These are phyloP conservation scores for Iselma pallidipennis DNA, from an alignment of 2,888 invertebrate species.

Conservation along the genomic window DNA sequence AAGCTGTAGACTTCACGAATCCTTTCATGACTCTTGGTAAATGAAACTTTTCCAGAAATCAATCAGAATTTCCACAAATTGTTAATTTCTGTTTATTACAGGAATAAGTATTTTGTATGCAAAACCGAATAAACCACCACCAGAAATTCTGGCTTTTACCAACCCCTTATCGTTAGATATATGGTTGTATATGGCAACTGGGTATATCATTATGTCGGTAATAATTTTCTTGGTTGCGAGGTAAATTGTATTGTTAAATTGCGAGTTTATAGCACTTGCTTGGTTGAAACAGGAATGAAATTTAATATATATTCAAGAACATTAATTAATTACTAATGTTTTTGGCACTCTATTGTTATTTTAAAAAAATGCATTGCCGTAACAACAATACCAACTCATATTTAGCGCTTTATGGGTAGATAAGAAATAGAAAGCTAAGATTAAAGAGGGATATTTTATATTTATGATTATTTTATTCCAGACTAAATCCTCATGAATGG, in stretches of 20 bases:
- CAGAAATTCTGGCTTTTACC: constrained; percentile 87
- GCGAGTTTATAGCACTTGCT: too few relatives aligned
- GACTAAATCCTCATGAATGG: constrained; percentile 89
- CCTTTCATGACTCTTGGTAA: constrained; percentile 95
- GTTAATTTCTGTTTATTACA: constrained; percentile 28
- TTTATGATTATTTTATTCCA: constrained; percentile 49
- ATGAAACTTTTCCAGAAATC: constrained; percentile 24
- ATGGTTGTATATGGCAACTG: constrained; percentile 88
- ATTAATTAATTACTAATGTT: too few relatives aligned
- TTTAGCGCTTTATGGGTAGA: too few relatives aligned
- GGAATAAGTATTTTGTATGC: constrained; percentile 87
- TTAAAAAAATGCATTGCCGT: too few relatives aligned
- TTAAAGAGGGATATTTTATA: not conserved
- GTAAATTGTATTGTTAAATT: constrained; percentile 33
- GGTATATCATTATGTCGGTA: constrained; percentile 81
- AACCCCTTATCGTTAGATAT: constrained; percentile 84
- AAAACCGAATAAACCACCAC: constrained; percentile 75
- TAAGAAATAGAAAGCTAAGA: too few relatives aligned
- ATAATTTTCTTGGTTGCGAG: constrained; percentile 78
- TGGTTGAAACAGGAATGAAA: too few relatives aligned
- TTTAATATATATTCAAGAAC: too few relatives aligned
- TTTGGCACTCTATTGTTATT: not conserved
- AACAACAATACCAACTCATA: too few relatives aligned
- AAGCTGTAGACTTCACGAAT: constrained; percentile 90
- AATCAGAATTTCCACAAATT: not conserved